Conservation (phyloP, 2,113 vertebrate species). For the Thamnophis sirtalis region DNA sequence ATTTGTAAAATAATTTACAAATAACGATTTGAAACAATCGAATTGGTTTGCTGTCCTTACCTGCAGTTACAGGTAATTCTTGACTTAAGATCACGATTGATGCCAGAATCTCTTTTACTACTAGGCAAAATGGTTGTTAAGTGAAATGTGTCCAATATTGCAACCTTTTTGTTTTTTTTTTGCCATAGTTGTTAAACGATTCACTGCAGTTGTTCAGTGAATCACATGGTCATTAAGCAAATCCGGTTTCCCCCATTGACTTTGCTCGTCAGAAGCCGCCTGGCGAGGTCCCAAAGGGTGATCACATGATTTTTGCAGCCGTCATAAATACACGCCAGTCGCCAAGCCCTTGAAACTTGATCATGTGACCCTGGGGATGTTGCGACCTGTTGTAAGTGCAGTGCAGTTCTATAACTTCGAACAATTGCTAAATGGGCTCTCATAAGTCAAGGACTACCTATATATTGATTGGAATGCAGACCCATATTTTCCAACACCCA, state of each 20-base stretch:
- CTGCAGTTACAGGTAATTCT: background rate
- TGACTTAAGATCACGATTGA: background rate
- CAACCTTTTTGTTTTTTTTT: background rate
- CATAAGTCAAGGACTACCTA: background rate
- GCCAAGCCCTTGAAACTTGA: background rate
- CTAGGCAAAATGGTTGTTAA: background rate
- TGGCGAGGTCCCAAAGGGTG: background rate
- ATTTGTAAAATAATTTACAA: background rate
- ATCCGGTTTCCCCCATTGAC: background rate
- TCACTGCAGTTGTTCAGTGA: background rate
- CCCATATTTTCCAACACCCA: background rate
- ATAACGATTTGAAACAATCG: background rate
- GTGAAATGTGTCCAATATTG: background rate
- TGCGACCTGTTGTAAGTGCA: background rate
- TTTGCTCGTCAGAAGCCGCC: background rate
- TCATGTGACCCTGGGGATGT: background rate
- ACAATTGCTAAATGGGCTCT: background rate
- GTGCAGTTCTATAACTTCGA: background rate
- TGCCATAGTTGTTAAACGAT: background rate
- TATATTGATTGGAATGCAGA: background rate
- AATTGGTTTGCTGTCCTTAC: background rate
- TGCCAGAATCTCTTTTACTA: background rate
- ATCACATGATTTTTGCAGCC: background rate
- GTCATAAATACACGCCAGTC: background rate
- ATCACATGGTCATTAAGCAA: background rate